Evolutionary conservation across 2,888 invertebrate genomes (phyloP), one percentile per base, ranked within the genome.

Genomic region (Xylophagus ater): DNA sequence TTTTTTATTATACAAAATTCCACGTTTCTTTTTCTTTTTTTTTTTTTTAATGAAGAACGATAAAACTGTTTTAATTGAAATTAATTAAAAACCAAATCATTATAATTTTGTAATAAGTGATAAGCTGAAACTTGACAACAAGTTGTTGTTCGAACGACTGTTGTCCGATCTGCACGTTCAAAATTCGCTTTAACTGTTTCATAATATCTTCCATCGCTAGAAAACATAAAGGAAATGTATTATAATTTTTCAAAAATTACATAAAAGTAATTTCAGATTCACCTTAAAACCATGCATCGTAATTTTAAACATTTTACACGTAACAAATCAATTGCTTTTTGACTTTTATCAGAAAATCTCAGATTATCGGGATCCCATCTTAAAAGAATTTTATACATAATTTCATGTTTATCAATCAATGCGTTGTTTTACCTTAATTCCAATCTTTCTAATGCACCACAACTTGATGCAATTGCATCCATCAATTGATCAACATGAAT

Each of bases 141-240:
- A 46, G 93, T 97, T 3, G 92, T 87, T 3, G 97, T 94, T 41
- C 98, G 73, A 0, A 99, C 97, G 8, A 98, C 96, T 0, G 96
- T 96, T 51, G 79, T 78, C 49, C 98, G 76, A 66, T 97, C 98
- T 1, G 98, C 97, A 53, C 98, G 76, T 67, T 98, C 97, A 65
- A 97, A 99, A 68, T 99, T 99, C 0, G 97, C 97, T 65, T 97
- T 94, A 23, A 96, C 96, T 50, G 97, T 85, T 68, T 98, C 98
- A 62, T 96, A 99, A 67, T 99, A 99, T 43, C 97, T 85, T 2
- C 98, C 98, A 62, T 99, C 98, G 58, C 94, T 89, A 66, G 33
- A 69, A 69, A 26, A 9, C 20, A 12, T 12, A 34, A n/a, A 21
- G 13, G 19, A 36, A 17, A 13, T 24, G 8, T 25, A 13, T 10